Evolutionary conservation across 2,113 vertebrate genomes (phyloP).

Genomic region (Pseudorectes ferrugineus): DNA sequence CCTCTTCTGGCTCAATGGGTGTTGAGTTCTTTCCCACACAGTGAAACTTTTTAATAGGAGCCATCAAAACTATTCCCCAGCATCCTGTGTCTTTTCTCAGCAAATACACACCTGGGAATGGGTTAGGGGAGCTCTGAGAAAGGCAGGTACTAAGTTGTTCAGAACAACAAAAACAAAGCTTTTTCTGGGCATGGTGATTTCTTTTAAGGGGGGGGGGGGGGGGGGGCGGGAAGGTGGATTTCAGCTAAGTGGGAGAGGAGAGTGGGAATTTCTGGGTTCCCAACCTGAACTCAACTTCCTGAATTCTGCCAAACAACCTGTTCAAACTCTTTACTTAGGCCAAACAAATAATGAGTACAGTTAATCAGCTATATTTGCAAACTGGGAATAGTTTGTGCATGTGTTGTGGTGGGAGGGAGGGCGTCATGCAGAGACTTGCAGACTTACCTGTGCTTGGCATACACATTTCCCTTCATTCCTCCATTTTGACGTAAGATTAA

Average conservation of each 20-base stretch:
- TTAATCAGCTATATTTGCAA: not conserved
- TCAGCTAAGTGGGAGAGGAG: not conserved
- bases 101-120: not conserved
- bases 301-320: not conserved
- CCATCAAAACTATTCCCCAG: not conserved
- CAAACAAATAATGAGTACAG: not conserved
- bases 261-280: not conserved
- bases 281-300: not conserved
- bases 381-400: not conserved
- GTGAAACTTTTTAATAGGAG: not conserved
- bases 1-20: accelerated
- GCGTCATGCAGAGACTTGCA: not conserved
- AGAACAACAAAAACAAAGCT: not conserved
- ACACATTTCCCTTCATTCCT: not conserved
- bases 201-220: not conserved
- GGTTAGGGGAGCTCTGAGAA: not conserved
- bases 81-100: not conserved
- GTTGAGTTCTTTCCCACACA: not conserved
- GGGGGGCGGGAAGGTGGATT: no score
- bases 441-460: not conserved
- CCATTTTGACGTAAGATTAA: not conserved
- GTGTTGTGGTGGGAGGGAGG: not conserved
- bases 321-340: not conserved
- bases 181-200: not conserved
- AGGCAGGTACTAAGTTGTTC: not conserved